Base-by-base conservation (phyloP, 2,888 invertebrate genomes). In the Stomorhina lunata region DNA sequence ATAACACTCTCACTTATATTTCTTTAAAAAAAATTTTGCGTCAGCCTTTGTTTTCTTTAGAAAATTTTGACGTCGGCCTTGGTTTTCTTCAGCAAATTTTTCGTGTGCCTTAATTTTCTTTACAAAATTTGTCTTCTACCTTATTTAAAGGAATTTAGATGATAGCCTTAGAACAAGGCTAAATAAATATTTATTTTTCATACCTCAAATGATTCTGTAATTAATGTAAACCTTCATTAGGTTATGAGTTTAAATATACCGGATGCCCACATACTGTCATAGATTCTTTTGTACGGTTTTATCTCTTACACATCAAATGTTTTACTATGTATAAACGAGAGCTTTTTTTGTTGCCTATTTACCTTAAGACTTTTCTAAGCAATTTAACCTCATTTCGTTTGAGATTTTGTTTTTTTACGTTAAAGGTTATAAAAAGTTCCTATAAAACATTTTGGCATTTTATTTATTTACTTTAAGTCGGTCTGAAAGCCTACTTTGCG, bases 341-440 rank as follows among this genome's bases (percentile, higher is more conserved):
- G 20, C 43, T 20, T 12, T 37, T 45, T 45, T 25, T 1, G 6
- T 4, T n/a, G 15, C 4, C 17, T 32, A 6, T 4, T 25, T 17
- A 20, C 12, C 0, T 72, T 61, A 53, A 63, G 29, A 4, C 22
- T 53, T 34, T 63, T 63, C 45, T 37, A 55, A 45, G 17, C 63
- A 55, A 63, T 78, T 71, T 55, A 78, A 63, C 69, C 37, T 77
- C 7, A 2, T 29, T 45, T n/a, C n/a, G n/a, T n/a, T n/a, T n/a
- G n/a, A n/a, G n/a, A n/a, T n/a, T 40, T 37, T 27, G 20, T 10
- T 0, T 15, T 29, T 10, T 32, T 9, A 4, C 1, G 10, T 20
- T 6, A 17, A 12, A 53, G 15, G 10, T 53, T 65, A 75, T 45
- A 12, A 55, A 55, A 66, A 45, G 53, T 34, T 48, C 22, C 15